These are phyloP conservation scores for Epizoanthus illoricatus DNA, from an alignment of 92 coral and sea anemone species.

Conservation along the genomic window DNA sequence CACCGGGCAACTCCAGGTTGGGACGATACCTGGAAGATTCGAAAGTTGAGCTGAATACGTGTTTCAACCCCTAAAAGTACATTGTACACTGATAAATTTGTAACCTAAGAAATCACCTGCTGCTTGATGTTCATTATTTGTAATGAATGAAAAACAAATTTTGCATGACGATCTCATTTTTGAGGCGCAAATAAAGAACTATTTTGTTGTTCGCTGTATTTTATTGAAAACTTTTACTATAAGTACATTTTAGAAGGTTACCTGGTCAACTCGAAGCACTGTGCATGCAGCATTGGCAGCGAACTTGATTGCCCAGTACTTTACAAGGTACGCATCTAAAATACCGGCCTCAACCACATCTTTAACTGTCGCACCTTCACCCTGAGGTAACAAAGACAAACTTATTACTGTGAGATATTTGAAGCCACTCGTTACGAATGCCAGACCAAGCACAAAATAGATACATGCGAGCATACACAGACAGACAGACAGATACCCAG, in stretches of 20 bases:
- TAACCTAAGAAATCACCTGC: too few relatives aligned
- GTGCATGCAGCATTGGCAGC: slow-evolving; percentile 92
- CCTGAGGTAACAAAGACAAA: slow-evolving; percentile 44
- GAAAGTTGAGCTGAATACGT: too few relatives aligned
- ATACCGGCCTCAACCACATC: slow-evolving; percentile 87
- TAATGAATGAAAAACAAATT: too few relatives aligned
- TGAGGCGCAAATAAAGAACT: too few relatives aligned
- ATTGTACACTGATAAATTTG: too few relatives aligned
- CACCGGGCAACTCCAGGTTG: too few relatives aligned
- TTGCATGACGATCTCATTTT: too few relatives aligned
- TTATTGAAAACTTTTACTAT: too few relatives aligned
- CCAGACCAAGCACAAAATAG: neutral
- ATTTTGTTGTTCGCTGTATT: too few relatives aligned
- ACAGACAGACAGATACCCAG: neutral
- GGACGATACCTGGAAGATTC: too few relatives aligned
- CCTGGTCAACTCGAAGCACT: slow-evolving; percentile 95
- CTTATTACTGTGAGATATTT: neutral
- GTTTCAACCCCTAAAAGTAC: too few relatives aligned
- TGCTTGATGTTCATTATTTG: too few relatives aligned
- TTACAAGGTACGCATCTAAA: slow-evolving; percentile 70
- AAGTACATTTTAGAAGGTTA: neutral
- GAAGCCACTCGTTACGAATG: neutral
- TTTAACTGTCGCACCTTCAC: slow-evolving; percentile 81
- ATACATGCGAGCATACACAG: neutral
- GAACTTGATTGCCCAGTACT: slow-evolving; percentile 88